Percentiles rank a stretch among this genome's conserved stretches.
phyloP scores from a whole-genome alignment of 2,113 vertebrate species.

The Nipponia nippon region DNA sequence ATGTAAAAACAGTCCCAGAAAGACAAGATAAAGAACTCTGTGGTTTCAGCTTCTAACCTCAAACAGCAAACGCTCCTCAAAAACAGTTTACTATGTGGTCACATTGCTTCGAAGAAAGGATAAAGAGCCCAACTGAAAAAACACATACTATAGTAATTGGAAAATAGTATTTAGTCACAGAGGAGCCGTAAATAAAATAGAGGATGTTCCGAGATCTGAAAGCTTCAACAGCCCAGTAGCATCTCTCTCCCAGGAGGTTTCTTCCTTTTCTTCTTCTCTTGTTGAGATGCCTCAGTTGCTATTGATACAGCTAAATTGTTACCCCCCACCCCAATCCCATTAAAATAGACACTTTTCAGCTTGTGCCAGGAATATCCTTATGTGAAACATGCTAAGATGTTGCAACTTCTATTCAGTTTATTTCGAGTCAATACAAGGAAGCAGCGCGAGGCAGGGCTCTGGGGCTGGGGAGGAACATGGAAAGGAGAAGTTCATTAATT shows the following conservation, averaged over 20 bases:
- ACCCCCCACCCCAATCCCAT: neutral
- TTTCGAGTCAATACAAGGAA: neutral
- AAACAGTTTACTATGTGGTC: conserved; percentile 3
- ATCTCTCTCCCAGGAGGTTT: neutral
- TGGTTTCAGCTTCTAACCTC: conserved; percentile 53
- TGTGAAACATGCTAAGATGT: neutral
- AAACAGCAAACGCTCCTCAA: conserved; percentile 34
- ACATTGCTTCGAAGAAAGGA: neutral
- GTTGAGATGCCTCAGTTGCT: neutral
- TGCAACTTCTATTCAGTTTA: neutral
- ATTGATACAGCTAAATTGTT: neutral
- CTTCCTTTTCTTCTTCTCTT: neutral
- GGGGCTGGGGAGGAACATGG: neutral
- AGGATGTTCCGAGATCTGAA: neutral
- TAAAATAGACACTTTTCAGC: neutral
- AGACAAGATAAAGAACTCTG: conserved; percentile 43
- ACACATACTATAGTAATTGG: neutral
- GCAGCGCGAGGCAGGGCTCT: neutral
- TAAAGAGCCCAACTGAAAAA: neutral
- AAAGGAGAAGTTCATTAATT: neutral
- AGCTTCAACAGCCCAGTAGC: neutral
- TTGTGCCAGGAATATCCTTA: neutral
- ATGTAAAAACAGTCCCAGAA: conserved; percentile 7
- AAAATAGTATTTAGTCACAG: neutral
- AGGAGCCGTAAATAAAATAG: conserved; percentile 2